A percentile compares a stretch with the other conserved stretches of the same genome.
These are phyloP conservation scores for Rousettus madagascariensis DNA, from an alignment of 2,797 vertebrate genomes.

Conservation along the genomic window DNA sequence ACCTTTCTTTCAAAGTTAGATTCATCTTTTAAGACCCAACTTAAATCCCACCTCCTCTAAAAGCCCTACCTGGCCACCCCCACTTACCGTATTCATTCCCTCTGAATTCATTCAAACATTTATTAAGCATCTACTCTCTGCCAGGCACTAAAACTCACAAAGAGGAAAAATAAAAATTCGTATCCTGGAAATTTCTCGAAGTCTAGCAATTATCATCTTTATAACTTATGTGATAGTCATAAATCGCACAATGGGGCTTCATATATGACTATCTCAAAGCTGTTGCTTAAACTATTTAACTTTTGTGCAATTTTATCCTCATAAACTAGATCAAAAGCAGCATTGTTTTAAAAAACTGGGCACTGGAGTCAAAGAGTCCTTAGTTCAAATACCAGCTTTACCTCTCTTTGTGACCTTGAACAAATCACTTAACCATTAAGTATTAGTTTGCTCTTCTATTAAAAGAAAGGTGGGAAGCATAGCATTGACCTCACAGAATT, in stretches of 20 bases:
- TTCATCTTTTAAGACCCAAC: slow-evolving; percentile 27
- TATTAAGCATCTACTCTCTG: slow-evolving; percentile 78
- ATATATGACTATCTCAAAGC: slow-evolving; percentile 33
- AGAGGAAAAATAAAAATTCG: slow-evolving; percentile 49
- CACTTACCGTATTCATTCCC: slow-evolving; percentile 55
- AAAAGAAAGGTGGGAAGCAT: background rate
- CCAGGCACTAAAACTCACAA: slow-evolving; percentile 74
- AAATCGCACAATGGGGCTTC: slow-evolving; percentile 13
- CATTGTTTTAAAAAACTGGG: background rate
- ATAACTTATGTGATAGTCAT: slow-evolving; percentile 43
- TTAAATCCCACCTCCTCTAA: slow-evolving; percentile 62
- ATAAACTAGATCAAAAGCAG: slow-evolving; percentile 13
- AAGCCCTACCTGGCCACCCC: slow-evolving; percentile 53
- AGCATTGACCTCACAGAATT: slow-evolving; percentile 48
- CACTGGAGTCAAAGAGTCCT: slow-evolving; percentile 34
- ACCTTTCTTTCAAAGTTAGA: slow-evolving; percentile 51
- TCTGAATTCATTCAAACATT: slow-evolving; percentile 68
- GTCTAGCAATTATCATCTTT: slow-evolving; percentile 17
- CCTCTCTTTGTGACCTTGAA: slow-evolving; percentile 36
- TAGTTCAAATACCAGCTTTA: slow-evolving; percentile 44
- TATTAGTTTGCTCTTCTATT: slow-evolving; percentile 37
- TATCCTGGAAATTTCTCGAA: slow-evolving; percentile 42
- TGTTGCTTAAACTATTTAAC: slow-evolving; percentile 52
- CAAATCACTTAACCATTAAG: slow-evolving; percentile 48
- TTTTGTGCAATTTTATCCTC: slow-evolving; percentile 52